Percentiles rank a stretch among this genome's conserved stretches.
phyloP scores from a whole-genome alignment of 2,888 invertebrate species.

The Ceramica pisi region DNA sequence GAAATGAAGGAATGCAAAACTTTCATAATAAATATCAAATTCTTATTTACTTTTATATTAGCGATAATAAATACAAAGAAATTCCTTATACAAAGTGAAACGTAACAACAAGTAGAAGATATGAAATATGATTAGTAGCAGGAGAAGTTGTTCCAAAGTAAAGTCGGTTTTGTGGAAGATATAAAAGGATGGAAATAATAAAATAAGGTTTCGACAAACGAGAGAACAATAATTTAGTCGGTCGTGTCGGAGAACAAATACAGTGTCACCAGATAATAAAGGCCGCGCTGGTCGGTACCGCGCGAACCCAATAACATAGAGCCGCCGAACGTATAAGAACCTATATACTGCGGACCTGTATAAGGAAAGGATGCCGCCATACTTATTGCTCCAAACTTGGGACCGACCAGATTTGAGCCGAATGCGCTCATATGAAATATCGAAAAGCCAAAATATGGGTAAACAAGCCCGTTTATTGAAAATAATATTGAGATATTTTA shows the following conservation, averaged over 20 bases:
- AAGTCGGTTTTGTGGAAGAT: conserved; percentile 61
- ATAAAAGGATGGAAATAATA: conserved; percentile 66
- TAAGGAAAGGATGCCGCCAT: conserved; percentile 76
- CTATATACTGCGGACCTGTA: conserved; percentile 74
- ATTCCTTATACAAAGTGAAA: conserved; percentile 54
- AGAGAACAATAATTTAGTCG: conserved; percentile 78
- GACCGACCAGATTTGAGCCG: conserved; percentile 72
- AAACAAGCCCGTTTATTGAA: conserved; percentile 64
- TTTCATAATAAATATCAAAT: conserved; percentile 69
- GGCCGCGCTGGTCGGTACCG: conserved; percentile 75
- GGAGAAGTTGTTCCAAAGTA: conserved; percentile 66
- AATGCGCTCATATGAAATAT: conserved; percentile 75
- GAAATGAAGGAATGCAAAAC: conserved; percentile 60
- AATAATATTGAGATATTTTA: conserved; percentile 53
- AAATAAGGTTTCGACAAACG: conserved; percentile 71
- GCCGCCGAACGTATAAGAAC: conserved; percentile 75
- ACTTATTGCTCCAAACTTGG: conserved; percentile 77
- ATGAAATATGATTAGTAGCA: conserved; percentile 66
- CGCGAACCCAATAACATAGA: conserved; percentile 77
- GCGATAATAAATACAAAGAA: conserved; percentile 66
- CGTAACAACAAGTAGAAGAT: conserved; percentile 48
- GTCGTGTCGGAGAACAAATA: conserved; percentile 78
- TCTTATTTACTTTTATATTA: conserved; percentile 61
- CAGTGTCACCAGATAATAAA: conserved; percentile 83
- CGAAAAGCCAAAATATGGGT: conserved; percentile 68